These are phyloP conservation scores for Acipenser ruthenus DNA, from an alignment of 2,797 vertebrate genomes.

Conservation along the genomic window DNA sequence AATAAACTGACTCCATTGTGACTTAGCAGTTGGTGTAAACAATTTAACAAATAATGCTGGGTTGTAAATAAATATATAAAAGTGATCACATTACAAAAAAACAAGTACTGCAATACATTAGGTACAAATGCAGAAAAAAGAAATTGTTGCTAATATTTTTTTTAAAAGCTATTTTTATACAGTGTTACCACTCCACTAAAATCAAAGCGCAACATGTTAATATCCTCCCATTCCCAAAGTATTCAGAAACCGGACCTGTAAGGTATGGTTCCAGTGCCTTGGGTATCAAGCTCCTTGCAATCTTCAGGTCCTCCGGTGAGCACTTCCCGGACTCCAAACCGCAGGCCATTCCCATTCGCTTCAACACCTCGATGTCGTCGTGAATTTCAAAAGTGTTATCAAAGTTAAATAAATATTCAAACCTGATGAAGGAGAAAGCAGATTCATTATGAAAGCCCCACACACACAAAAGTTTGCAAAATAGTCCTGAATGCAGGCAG, in stretches of 20 bases:
- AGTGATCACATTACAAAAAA: too few species aligned
- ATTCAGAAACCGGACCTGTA: constrained; percentile 64
- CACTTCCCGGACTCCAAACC: constrained; percentile 92
- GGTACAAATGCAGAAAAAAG: background rate
- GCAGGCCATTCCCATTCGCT: constrained; percentile 97
- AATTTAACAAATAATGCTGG: too few species aligned
- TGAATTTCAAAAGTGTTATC: constrained; percentile 99
- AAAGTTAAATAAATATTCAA: constrained; percentile 98
- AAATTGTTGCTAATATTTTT: background rate
- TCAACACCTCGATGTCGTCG: constrained; percentile 96
- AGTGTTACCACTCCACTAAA: background rate
- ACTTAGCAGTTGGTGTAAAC: too few species aligned
- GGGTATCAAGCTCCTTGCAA: constrained; percentile 86
- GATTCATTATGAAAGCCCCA: too few species aligned
- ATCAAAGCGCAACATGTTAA: background rate
- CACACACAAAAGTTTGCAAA: too few species aligned
- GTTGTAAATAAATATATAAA: too few species aligned
- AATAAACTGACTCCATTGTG: too few species aligned
- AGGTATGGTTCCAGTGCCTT: constrained; percentile 97
- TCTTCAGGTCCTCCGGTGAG: constrained; percentile 87
- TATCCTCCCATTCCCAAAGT: background rate
- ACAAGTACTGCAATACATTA: too few species aligned
- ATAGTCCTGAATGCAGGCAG: too few species aligned
- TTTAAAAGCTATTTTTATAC: too few species aligned
- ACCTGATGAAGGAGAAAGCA: constrained; percentile 52